phyloP scores from a whole-genome alignment of 2,113 vertebrate genomes.

The Charina bottae region DNA sequence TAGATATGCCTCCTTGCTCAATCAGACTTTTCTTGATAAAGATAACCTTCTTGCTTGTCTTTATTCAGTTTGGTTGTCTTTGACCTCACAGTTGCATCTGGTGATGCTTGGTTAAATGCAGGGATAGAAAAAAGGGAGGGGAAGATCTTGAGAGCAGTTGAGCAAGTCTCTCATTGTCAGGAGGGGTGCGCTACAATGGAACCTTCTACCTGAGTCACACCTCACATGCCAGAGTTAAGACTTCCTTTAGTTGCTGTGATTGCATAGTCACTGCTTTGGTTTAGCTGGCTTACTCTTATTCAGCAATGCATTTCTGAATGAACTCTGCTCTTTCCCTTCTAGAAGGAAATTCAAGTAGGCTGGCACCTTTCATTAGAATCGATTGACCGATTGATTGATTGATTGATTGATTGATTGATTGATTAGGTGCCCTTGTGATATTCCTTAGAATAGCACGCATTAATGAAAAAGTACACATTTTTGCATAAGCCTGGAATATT shows the following conservation, averaged over 20 bases:
- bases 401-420: neutral
- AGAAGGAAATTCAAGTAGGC: neutral
- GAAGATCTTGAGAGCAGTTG: neutral
- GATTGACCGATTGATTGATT: neutral
- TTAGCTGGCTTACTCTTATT: conserved; percentile 1
- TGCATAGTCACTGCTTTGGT: neutral
- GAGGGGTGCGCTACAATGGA: neutral
- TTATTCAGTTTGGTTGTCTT: conserved; percentile 10
- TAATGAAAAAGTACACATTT: conserved; percentile 6
- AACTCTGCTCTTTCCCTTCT: neutral
- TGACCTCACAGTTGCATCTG: neutral
- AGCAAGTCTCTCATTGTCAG: neutral
- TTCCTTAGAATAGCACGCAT: neutral
- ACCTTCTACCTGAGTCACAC: neutral
- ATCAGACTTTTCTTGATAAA: conserved; percentile 1
- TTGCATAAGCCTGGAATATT: neutral
- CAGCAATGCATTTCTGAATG: conserved; percentile 2
- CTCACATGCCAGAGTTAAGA: neutral
- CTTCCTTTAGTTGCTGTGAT: neutral
- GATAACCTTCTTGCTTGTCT: neutral
- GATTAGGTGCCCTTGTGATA: neutral
- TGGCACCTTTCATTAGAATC: neutral
- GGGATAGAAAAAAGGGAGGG: neutral
- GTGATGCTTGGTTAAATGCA: conserved; percentile 6
- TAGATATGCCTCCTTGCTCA: neutral